Base-by-base conservation (phyloP, 2,113 vertebrate species). In the Eurystomus gularis region DNA sequence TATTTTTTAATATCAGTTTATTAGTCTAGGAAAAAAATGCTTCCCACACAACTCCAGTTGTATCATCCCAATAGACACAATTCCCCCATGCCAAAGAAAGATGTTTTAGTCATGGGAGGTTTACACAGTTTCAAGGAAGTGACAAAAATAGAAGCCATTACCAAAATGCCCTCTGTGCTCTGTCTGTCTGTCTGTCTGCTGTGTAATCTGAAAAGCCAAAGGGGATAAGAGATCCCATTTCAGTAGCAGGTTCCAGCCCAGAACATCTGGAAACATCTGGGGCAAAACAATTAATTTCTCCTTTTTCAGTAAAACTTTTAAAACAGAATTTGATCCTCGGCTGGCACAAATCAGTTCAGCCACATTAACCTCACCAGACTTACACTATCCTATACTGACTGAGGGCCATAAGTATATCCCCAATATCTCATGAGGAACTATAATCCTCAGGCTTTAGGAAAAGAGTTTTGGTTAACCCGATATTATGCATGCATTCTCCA, bases 311-410 rank as follows among this genome's bases (percentile, higher is more conserved):
- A 46, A 58, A 88, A 64, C 13, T n/a, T 70, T 91, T 54, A 20
- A 90, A 91, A 66, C 23, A 61, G 28, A 62, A 77, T 33, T 82
- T 88, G 92, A 80, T 90, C 92, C 77, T 86, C 2, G 1, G 16
- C 79, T 86, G 93, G 68, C 82, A 90, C 51, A 90, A 39, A 95
- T 96, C 85, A 88, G 82, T 93, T 94, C 75, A 83, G 61, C 76
- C n/a, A 12, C 76, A 31, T 96, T 95, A 96, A 97, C 88, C 88
- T 77, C 33, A 37, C 18, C 42, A 86, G 68, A 73, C 71, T 90
- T 48, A 3, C 19, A 61, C 19, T 82, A 82, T 82, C 93, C 71
- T 72, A 58, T 6, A 1, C 21, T 66, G 42, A 64, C 25, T 78
- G 57, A 88, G 39, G 58, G 10, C 35, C 46, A 76, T 40, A 83